Conservation (phyloP, 2,797 vertebrate species). For the Capromys pilorides region DNA sequence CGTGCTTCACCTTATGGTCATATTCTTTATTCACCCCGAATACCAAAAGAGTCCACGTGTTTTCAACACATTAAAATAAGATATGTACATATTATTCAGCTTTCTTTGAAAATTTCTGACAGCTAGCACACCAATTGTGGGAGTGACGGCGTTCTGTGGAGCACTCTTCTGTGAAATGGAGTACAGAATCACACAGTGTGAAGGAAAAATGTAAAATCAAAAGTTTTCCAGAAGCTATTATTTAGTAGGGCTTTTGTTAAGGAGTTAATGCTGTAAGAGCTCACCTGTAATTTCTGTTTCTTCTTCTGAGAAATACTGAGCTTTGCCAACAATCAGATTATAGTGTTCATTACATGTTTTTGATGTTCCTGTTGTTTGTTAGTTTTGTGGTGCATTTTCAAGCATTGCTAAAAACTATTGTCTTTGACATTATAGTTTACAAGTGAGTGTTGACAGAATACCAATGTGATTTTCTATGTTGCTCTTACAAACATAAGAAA, state of each 20-base stretch:
- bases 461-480: constrained; percentile 40
- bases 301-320: constrained; percentile 37
- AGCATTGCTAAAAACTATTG: not conserved
- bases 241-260: constrained; percentile 76
- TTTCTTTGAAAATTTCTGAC: constrained; percentile 79
- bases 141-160: constrained; percentile 80
- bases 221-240: constrained; percentile 80
- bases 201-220: constrained; percentile 82
- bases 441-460: constrained; percentile 36
- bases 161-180: constrained; percentile 85
- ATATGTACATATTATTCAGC: constrained; percentile 75
- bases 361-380: not conserved
- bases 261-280: constrained; percentile 73
- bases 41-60: constrained; percentile 72
- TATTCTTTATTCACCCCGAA: constrained; percentile 71
- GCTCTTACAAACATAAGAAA: constrained; percentile 9
- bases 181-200: constrained; percentile 79
- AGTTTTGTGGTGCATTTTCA: not conserved
- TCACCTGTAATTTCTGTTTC: constrained; percentile 72
- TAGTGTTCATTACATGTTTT: not conserved
- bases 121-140: constrained; percentile 75
- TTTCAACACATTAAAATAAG: constrained; percentile 77
- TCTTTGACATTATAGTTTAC: constrained; percentile 42
- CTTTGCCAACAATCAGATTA: constrained; percentile 68
- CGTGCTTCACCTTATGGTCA: constrained; percentile 78